phyloP scores from a whole-genome alignment of 1,140 invertebrate genomes.

The Thalassaphorura encarpata region DNA sequence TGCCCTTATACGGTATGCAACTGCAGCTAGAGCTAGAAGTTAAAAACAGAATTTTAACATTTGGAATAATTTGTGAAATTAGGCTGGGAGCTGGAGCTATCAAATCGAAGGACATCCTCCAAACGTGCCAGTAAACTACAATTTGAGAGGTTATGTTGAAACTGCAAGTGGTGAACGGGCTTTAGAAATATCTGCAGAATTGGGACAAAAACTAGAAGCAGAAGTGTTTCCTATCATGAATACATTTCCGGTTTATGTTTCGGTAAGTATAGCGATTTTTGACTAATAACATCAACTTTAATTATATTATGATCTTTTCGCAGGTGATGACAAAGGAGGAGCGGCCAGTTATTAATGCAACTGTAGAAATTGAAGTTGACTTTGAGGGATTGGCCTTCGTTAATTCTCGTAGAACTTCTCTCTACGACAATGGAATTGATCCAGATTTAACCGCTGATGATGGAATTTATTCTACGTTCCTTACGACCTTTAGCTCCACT shows the following conservation, averaged over 20 bases:
- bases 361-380: constrained; percentile 5
- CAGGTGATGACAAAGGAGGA: background rate
- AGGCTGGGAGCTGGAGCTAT: constrained; percentile 1
- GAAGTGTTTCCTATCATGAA: constrained; percentile 1
- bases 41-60: background rate
- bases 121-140: background rate
- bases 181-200: background rate
- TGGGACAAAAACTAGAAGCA: background rate
- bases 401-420: background rate
- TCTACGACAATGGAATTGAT: constrained; percentile 16
- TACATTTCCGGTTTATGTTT: background rate
- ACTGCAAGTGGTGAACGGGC: background rate
- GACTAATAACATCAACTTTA: background rate
- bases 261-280: background rate
- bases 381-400: too few relatives aligned
- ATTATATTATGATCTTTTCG: background rate
- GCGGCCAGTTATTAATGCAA: constrained; percentile 12
- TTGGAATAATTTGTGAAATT: background rate
- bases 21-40: too few relatives aligned
- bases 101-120: background rate
- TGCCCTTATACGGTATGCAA: too few relatives aligned
- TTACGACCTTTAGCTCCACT: constrained; percentile 1
- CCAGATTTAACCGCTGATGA: constrained; percentile 18
- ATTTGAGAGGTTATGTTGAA: background rate
- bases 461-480: constrained; percentile 15